Conservation (phyloP, 2,797 vertebrate genomes). For the Salmo trutta region DNA sequence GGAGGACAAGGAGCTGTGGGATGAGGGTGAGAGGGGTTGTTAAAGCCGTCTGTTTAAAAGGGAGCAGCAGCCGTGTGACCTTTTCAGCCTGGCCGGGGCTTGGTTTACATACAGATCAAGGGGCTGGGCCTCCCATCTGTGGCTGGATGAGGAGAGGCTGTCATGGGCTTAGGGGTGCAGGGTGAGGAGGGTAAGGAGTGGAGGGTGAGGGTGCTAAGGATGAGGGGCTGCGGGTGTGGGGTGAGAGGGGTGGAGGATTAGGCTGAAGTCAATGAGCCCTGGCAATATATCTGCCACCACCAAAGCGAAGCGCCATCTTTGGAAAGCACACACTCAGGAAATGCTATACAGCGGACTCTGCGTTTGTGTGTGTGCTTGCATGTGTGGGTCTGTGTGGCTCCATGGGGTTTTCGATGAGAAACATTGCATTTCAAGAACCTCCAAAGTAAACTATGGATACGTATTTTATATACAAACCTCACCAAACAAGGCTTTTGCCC, state of each 20-base stretch:
- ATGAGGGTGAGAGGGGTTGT: slow-evolving; percentile 29
- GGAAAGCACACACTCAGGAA: background rate
- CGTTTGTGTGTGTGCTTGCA: background rate
- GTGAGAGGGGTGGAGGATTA: slow-evolving; percentile 9
- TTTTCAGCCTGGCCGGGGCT: slow-evolving; percentile 19
- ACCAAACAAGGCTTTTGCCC: background rate
- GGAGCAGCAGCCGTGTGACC: slow-evolving; percentile 21
- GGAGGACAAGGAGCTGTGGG: slow-evolving; percentile 52
- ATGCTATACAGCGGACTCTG: background rate
- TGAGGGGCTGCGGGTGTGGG: background rate
- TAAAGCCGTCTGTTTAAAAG: slow-evolving; percentile 22
- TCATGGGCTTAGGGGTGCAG: background rate
- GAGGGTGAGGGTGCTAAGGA: background rate
- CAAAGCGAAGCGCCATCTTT: background rate
- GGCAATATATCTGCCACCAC: slow-evolving; percentile 27
- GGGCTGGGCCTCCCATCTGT: slow-evolving; percentile 20
- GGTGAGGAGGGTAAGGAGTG: background rate
- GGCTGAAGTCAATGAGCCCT: slow-evolving; percentile 20
- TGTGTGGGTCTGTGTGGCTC: background rate
- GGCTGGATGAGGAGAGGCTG: slow-evolving; percentile 21
- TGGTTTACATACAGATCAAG: slow-evolving; percentile 38
- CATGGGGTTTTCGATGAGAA: background rate
- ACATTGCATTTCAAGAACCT: background rate
- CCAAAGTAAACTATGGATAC: background rate
- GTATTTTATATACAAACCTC: background rate